Evolutionary conservation across 2,113 vertebrate species (phyloP), one percentile per base, ranked within the genome.

Genomic region (Butastur rufipennis): DNA sequence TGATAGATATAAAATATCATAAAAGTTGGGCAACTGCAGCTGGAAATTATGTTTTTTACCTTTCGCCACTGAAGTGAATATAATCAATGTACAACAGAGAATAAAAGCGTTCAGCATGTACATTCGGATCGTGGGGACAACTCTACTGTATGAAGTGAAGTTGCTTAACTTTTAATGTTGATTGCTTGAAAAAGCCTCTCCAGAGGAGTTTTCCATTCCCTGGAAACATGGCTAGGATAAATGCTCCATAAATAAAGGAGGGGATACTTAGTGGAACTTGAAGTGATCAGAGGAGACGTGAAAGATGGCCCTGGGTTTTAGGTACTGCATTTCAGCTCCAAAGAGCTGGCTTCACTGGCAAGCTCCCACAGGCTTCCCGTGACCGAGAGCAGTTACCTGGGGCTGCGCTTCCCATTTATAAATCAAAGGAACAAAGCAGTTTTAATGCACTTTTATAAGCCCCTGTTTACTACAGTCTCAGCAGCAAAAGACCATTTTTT

Each of bases 171-270:
- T 97, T 89, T 92, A 95, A 90, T 83, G 85, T 86, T 62, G 67
- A 92, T 93, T 83, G 82, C 88, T 90, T 81, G 71, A 88, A 94
- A 96, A 94, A 94, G 26, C 86, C 85, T 90, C 95, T 86, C 61
- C 82, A 70, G 88, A 81, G 81, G 83, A 90, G 73, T 73, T 88
- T 96, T 95, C 85, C 81, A 83, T 93, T 93, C 79, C 90, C 75
- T 93, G 71, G 88, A 94, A 96, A 92, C 62, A 71, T 9, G 55
- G 36, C 26, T 55, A 74, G 82, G 85, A 92, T 88, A 95, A 95
- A 96, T 74, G 79, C 40, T 80, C 75, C 55, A 78, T 94, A 94
- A 90, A 92, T 93, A 95, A 96, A 96, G 89, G 77, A 91, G 22
- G 29, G 88, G 66, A 82, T 71, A 80, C 74, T 94, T 90, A 86